Evolutionary conservation across 2,888 invertebrate species (phyloP).

Genomic region (Pandemis corylana): DNA sequence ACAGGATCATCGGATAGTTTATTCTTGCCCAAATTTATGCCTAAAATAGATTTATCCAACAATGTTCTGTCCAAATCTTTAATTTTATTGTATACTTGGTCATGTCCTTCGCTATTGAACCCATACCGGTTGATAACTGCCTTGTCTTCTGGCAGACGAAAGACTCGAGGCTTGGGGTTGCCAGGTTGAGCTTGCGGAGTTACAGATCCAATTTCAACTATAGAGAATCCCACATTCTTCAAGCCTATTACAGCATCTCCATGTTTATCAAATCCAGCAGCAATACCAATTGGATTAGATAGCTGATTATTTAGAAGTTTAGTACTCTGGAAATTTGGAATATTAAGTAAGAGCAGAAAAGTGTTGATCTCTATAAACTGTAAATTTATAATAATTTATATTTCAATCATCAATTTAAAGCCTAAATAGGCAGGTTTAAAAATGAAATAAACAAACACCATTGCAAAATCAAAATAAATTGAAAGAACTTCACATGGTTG

Average conservation of each 20-base stretch:
- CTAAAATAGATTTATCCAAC: constrained; percentile 88
- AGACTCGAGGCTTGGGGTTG: constrained; percentile 96
- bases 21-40: constrained; percentile 98
- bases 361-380: too few species aligned
- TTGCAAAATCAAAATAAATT: neutral
- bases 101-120: constrained; percentile 98
- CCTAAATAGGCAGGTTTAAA: too few species aligned
- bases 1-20: constrained; percentile 90
- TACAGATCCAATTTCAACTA: constrained; percentile 98
- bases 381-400: too few species aligned
- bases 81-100: constrained; percentile 88
- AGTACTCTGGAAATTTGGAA: constrained; percentile 84
- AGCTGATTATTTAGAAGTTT: constrained; percentile 89
- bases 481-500: constrained; percentile 3
- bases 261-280: constrained; percentile 99
- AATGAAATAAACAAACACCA: too few species aligned
- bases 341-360: too few species aligned
- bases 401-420: too few species aligned
- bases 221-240: constrained; percentile 94
- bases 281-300: constrained; percentile 97
- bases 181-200: constrained; percentile 97
- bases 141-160: constrained; percentile 92
- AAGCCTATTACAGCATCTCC: constrained; percentile 95
- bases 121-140: constrained; percentile 96
- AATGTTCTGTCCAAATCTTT: constrained; percentile 79